These are phyloP conservation scores for Boleophthalmus pectinirostris DNA, from an alignment of 2,113 vertebrate species.

Conservation along the genomic window DNA sequence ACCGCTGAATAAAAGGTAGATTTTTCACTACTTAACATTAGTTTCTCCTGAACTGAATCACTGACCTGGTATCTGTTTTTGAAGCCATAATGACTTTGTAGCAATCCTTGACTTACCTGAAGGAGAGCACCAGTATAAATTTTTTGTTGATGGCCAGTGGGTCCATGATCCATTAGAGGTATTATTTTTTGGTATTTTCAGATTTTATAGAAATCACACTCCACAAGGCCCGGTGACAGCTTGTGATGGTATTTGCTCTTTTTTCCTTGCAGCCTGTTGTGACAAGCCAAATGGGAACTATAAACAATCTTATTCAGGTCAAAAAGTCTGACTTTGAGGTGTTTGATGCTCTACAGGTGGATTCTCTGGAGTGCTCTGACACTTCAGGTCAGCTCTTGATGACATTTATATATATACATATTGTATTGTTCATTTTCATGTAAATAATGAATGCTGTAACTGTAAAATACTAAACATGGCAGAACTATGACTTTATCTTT, in stretches of 20 bases:
- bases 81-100: conserved; percentile 96
- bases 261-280: conserved; percentile 84
- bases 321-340: conserved; percentile 98
- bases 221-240: background rate
- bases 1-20: conserved; percentile 94
- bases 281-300: conserved; percentile 95
- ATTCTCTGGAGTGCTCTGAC: conserved; percentile 94
- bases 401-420: background rate
- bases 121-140: conserved; percentile 98
- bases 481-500: background rate
- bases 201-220: background rate
- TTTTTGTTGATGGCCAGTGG: conserved; percentile 99
- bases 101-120: conserved; percentile 96
- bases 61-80: background rate
- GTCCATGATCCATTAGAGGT: conserved; percentile 95
- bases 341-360: conserved; percentile 93
- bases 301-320: conserved; percentile 96
- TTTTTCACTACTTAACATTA: background rate
- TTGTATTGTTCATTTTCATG: background rate
- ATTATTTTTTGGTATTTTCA: conserved; percentile 18
- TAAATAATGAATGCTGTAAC: background rate
- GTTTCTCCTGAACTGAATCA: background rate
- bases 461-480: background rate
- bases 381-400: conserved; percentile 78
- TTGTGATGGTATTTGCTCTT: background rate